Evolutionary conservation across 2,113 vertebrate genomes (phyloP).

Genomic region (Clupea harengus): DNA sequence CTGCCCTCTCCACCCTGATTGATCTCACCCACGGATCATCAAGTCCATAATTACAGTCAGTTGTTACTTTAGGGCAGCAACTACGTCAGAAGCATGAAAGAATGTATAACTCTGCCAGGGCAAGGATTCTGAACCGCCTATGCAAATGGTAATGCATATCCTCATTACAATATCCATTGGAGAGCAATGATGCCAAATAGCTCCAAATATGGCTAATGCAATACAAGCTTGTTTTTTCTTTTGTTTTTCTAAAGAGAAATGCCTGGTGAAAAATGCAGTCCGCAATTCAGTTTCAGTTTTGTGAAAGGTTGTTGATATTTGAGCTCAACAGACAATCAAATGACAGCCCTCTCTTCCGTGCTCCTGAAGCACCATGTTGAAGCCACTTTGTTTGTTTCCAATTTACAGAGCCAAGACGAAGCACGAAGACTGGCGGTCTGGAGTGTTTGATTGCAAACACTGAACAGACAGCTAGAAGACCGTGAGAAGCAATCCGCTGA

Average conservation of each 20-base stretch:
- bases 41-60: constrained; percentile 3
- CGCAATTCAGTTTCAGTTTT: not conserved
- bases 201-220: not conserved
- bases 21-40: not conserved
- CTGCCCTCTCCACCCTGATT: not conserved
- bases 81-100: not conserved
- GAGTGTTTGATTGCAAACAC: no score
- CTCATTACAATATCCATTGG: not conserved
- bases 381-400: not conserved
- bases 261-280: not conserved
- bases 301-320: no score
- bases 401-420: no score
- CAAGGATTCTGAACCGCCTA: not conserved
- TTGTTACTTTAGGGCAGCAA: not conserved
- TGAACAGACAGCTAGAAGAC: no score
- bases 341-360: not conserved
- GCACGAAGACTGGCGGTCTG: no score
- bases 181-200: not conserved
- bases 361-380: not conserved
- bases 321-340: not conserved
- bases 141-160: not conserved
- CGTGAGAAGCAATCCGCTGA: no score
- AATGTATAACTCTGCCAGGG: not conserved
- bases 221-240: not conserved
- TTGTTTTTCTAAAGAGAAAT: no score